phyloP scores from a whole-genome alignment of 2,797 vertebrate genomes.

The Lepilemur ruficaudatus region DNA sequence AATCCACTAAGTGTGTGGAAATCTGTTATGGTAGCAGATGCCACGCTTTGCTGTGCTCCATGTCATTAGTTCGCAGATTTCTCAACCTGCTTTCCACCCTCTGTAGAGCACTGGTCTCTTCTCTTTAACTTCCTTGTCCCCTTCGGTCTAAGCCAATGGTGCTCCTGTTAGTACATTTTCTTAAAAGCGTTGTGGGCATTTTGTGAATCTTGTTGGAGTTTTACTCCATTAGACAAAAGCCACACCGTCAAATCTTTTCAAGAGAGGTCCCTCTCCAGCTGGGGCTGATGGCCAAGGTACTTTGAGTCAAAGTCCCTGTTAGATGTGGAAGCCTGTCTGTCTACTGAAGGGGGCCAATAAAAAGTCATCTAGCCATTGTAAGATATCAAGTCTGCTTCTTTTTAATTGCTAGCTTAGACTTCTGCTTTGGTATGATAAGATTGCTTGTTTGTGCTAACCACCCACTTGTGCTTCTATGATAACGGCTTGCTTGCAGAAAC shows the following conservation, averaged over 20 bases:
- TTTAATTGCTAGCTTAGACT: too few relatives aligned
- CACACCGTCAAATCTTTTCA: not conserved
- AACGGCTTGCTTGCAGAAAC: too few relatives aligned
- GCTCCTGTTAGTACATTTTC: not conserved
- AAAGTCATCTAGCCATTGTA: not conserved
- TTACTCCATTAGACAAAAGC: not conserved
- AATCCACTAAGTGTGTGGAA: not conserved
- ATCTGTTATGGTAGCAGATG: not conserved
- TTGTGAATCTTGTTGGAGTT: not conserved
- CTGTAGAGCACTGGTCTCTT: not conserved
- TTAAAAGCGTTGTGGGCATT: not conserved
- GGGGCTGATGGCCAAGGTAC: not conserved
- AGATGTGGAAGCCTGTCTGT: not conserved
- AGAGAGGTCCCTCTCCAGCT: not conserved
- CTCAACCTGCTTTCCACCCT: not conserved
- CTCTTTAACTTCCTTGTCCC: not conserved
- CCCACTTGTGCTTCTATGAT: too few relatives aligned
- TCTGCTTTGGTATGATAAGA: too few relatives aligned
- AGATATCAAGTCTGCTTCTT: too few relatives aligned
- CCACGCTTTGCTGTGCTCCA: not conserved
- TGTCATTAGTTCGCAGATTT: not conserved
- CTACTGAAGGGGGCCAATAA: not conserved
- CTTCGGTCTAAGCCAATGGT: not conserved
- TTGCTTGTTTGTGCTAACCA: too few relatives aligned
- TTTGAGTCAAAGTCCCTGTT: not conserved